These are phyloP conservation scores for Caenorhabditis wallacei DNA, from an alignment of 2,888 invertebrate genomes.

Conservation along the genomic window DNA sequence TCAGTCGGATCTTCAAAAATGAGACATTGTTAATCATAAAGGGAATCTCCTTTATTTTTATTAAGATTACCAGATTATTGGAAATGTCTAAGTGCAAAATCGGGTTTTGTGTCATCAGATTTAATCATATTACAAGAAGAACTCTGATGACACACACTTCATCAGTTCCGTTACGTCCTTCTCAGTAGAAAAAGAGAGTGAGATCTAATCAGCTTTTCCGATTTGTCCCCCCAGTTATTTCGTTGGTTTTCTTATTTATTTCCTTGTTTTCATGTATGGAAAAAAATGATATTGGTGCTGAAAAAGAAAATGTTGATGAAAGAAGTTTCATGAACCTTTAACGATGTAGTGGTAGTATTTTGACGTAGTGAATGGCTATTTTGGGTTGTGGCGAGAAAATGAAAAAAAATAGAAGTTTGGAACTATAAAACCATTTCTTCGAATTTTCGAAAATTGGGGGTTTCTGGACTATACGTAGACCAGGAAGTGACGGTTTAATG, in stretches of 20 bases:
- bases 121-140: conserved; percentile 38
- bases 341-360: neutral
- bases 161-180: conserved; percentile 25
- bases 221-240: conserved; percentile 15
- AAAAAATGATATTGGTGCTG: neutral
- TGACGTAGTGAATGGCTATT: conserved; percentile 11
- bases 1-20: conserved; percentile 7
- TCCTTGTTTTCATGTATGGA: conserved; percentile 38
- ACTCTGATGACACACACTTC: conserved; percentile 44
- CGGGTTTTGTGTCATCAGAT: conserved; percentile 19
- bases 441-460: conserved; percentile 2
- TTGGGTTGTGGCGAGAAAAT: neutral
- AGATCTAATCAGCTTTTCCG: conserved; percentile 54
- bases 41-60: neutral
- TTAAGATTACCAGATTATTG: neutral
- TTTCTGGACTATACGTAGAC: neutral
- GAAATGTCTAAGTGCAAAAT: conserved; percentile 19
- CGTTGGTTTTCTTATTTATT: conserved; percentile 39
- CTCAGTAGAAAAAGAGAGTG: neutral
- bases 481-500: conserved; percentile 20
- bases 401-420: neutral
- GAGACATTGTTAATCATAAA: neutral
- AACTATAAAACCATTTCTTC: conserved; percentile 9
- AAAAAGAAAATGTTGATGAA: conserved; percentile 9
- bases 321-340: conserved; percentile 1